phyloP scores from a whole-genome alignment of 2,797 vertebrate species.

The Microhierax caerulescens region DNA sequence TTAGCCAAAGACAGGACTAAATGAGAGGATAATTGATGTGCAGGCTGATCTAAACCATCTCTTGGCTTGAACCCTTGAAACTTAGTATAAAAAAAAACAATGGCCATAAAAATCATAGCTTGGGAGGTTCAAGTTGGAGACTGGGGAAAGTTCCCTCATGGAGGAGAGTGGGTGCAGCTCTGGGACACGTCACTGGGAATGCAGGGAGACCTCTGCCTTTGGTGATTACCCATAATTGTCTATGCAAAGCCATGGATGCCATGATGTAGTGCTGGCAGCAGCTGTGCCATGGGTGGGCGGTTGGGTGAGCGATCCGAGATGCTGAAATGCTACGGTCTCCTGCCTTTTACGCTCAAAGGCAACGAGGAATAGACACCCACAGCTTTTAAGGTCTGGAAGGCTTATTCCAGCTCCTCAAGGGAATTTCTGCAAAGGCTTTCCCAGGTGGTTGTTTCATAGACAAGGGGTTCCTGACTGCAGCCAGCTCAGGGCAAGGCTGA shows the following conservation, averaged over 20 bases:
- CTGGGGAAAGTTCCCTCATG: fast-evolving
- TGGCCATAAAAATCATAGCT: neutral
- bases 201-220: neutral
- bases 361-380: neutral
- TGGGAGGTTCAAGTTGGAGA: neutral
- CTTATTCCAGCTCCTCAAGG: neutral
- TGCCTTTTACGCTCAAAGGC: neutral
- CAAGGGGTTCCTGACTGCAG: neutral
- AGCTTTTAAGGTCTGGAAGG: neutral
- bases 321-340: neutral
- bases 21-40: neutral
- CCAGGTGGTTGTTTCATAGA: neutral
- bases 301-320: neutral
- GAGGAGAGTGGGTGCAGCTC: neutral
- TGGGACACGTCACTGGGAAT: neutral
- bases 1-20: neutral
- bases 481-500: neutral
- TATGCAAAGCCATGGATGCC: neutral
- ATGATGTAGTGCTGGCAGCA: neutral
- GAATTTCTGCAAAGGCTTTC: neutral
- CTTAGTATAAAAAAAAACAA: neutral
- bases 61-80: neutral
- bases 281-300: neutral
- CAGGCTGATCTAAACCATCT: neutral
- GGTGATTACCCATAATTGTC: neutral